Evolutionary conservation across 2,113 vertebrate genomes (phyloP).

Genomic region (Callithrix jacchus): DNA sequence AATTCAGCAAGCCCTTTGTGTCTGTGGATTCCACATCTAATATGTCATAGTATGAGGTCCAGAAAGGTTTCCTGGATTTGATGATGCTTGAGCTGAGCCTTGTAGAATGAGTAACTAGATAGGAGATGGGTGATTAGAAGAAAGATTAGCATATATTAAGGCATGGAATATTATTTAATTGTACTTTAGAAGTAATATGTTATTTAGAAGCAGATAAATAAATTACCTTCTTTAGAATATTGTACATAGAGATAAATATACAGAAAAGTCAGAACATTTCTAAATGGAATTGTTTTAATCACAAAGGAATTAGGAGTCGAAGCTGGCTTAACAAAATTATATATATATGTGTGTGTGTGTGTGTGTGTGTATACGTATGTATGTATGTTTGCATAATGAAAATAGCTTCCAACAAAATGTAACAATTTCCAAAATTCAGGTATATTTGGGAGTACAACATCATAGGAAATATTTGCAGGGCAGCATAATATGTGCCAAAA

Average conservation of each 20-base stretch:
- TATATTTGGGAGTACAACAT: background rate
- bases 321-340: constrained; percentile 15
- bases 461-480: constrained; percentile 3
- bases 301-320: constrained; percentile 21
- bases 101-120: background rate
- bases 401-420: constrained; percentile 28
- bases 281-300: background rate
- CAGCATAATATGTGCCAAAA: background rate
- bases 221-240: background rate
- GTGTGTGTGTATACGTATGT: too few relatives aligned
- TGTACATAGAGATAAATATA: background rate
- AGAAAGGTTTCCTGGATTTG: background rate
- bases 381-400: background rate
- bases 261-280: background rate
- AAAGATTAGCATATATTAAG: background rate
- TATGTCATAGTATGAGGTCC: background rate
- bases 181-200: background rate
- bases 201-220: background rate
- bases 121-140: background rate
- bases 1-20: background rate
- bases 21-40: background rate
- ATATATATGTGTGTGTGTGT: background rate
- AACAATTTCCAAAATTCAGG: constrained; percentile 1
- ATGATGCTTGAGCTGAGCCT: background rate
- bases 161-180: background rate